phyloP scores from a whole-genome alignment of 2,888 invertebrate genomes.

The Drosophila neotestacea region DNA sequence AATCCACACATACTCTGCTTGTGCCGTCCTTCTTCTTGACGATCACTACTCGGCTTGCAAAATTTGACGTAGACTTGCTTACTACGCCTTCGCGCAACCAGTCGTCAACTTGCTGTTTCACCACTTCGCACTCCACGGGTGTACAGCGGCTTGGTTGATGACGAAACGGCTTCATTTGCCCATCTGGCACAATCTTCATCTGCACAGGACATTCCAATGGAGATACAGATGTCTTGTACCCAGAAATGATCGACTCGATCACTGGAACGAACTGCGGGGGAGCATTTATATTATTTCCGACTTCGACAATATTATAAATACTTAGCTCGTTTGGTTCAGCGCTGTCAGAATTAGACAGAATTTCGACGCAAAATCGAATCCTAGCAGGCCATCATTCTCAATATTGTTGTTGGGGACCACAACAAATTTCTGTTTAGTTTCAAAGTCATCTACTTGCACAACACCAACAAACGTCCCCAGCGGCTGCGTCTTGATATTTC shows the following conservation, averaged over 20 bases:
- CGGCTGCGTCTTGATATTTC: too few relatives aligned
- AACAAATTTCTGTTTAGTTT: too few relatives aligned
- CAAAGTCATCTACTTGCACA: too few relatives aligned
- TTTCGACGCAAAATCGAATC: too few relatives aligned
- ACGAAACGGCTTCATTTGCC: background rate
- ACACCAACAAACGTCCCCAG: too few relatives aligned
- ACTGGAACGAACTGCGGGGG: background rate
- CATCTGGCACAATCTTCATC: background rate
- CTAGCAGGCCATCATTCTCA: too few relatives aligned
- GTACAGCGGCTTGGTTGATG: background rate
- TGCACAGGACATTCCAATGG: background rate
- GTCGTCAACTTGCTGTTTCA: background rate
- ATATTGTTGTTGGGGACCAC: too few relatives aligned
- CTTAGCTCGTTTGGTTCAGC: too few relatives aligned
- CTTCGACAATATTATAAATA: too few relatives aligned
- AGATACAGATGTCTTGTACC: background rate
- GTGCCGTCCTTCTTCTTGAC: slow-evolving; percentile 6
- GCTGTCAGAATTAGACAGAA: too few relatives aligned
- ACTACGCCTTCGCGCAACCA: background rate
- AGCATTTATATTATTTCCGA: background rate
- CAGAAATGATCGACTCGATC: background rate
- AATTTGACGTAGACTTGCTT: background rate
- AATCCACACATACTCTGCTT: background rate
- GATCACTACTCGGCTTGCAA: slow-evolving; percentile 8
- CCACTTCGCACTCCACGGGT: background rate